These are phyloP conservation scores for Lytechinus variegatus DNA, from an alignment of 35 echinoderm and acorn worm species.

Conservation along the genomic window DNA sequence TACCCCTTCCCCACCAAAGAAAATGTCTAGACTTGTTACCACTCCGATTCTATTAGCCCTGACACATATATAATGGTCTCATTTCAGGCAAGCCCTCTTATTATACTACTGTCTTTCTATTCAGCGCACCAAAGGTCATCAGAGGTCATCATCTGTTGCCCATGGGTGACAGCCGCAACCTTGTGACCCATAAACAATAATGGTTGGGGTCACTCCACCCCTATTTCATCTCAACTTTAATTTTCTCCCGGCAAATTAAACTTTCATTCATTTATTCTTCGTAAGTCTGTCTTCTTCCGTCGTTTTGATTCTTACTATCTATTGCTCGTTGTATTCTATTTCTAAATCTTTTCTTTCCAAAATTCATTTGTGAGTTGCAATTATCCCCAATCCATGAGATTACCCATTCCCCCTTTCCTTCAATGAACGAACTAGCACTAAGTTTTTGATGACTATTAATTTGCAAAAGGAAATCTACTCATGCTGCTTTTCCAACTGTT, in stretches of 20 bases:
- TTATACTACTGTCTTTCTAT: neutral
- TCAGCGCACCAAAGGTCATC: constrained; percentile 31
- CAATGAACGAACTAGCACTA: too few species aligned
- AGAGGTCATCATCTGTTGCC: constrained; percentile 48
- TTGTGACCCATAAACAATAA: constrained; percentile 48
- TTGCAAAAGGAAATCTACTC: neutral
- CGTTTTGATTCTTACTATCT: neutral
- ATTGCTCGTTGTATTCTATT: neutral
- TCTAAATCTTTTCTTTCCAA: too few species aligned
- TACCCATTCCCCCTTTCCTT: too few species aligned
- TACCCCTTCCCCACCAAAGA: neutral
- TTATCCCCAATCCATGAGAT: too few species aligned
- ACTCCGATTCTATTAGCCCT: constrained; percentile 5
- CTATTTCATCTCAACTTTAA: constrained; percentile 27
- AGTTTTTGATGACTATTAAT: neutral
- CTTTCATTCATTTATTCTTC: neutral
- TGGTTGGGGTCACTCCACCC: constrained; percentile 38
- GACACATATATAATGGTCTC: constrained; percentile 38
- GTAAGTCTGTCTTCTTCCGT: neutral
- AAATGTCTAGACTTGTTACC: constrained; percentile 28
- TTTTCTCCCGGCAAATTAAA: constrained; percentile 48
- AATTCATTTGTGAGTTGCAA: too few species aligned
- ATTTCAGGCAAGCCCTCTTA: neutral
- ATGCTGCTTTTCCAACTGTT: neutral
- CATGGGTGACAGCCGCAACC: constrained; percentile 41